Conservation (phyloP, 2,888 invertebrate genomes). For the Tethea ocularis region DNA sequence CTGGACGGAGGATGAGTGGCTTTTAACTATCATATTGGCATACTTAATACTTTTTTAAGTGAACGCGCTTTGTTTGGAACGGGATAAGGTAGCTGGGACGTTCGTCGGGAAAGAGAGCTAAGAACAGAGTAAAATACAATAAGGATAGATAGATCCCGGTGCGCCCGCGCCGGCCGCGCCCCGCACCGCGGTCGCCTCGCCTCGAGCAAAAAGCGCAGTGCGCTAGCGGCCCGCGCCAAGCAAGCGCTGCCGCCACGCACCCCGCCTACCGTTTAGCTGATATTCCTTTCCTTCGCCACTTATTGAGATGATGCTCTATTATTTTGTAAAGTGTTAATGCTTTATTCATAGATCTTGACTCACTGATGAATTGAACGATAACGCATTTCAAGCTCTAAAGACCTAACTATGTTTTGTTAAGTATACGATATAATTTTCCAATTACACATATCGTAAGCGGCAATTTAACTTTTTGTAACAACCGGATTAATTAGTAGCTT, state of each 20-base stretch:
- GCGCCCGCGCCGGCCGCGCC: constrained; percentile 38
- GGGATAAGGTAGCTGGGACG: constrained; percentile 53
- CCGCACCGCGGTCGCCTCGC: constrained; percentile 46
- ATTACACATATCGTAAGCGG: too few species aligned
- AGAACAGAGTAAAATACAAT: constrained; percentile 76
- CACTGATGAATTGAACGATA: neutral
- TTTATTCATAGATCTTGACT: neutral
- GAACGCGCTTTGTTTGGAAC: constrained; percentile 53
- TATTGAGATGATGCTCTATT: constrained; percentile 27
- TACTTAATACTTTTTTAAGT: constrained; percentile 41
- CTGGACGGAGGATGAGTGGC: constrained; percentile 44
- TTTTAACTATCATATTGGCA: constrained; percentile 69
- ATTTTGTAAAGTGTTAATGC: neutral
- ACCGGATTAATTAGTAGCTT: too few species aligned
- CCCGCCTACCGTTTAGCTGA: constrained; percentile 60
- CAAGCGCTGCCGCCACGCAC: constrained; percentile 31
- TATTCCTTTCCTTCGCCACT: constrained; percentile 39
- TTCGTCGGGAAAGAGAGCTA: constrained; percentile 67
- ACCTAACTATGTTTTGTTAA: neutral
- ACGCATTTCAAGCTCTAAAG: neutral
- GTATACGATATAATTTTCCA: too few species aligned
- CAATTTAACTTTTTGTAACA: too few species aligned
- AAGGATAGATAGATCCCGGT: constrained; percentile 65
- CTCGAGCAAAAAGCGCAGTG: constrained; percentile 54
- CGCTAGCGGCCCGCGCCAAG: constrained; percentile 16